Percentiles rank a stretch among this genome's conserved stretches.
These are phyloP conservation scores for Hoplostethus mediterraneus DNA, from an alignment of 2,797 vertebrate genomes.

Conservation along the genomic window DNA sequence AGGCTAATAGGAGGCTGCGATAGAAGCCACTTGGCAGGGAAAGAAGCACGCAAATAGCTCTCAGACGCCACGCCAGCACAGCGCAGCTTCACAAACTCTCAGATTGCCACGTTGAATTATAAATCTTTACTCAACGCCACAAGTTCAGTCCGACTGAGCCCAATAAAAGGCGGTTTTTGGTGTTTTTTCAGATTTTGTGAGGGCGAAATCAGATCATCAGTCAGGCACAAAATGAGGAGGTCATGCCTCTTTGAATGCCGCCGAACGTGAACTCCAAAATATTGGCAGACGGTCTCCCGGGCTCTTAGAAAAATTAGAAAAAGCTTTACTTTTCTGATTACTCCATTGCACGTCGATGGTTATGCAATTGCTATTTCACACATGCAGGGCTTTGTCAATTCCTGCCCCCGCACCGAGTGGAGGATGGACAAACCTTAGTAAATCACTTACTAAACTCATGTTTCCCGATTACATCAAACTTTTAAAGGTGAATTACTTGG, in stretches of 20 bases:
- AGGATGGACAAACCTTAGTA: slow-evolving; percentile 14
- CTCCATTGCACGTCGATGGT: slow-evolving; percentile 16
- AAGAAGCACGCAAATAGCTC: slow-evolving; percentile 29
- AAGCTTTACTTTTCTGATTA: slow-evolving; percentile 15
- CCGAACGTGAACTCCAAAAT: slow-evolving; percentile 11
- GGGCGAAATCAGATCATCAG: slow-evolving; percentile 30
- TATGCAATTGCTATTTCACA: slow-evolving; percentile 37
- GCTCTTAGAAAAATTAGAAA: slow-evolving; percentile 28
- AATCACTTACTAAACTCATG: background rate
- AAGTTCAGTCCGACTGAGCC: slow-evolving; percentile 17
- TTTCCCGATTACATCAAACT: slow-evolving; percentile 9
- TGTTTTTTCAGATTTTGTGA: slow-evolving; percentile 15
- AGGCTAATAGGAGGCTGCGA: slow-evolving; percentile 54
- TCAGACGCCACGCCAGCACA: background rate
- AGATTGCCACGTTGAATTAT: background rate
- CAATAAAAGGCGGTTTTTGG: slow-evolving; percentile 9
- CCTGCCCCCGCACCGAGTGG: background rate
- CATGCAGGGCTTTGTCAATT: slow-evolving; percentile 20
- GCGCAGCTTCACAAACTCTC: background rate
- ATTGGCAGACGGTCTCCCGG: slow-evolving; percentile 8
- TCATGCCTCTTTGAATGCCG: slow-evolving; percentile 15
- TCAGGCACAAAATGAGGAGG: slow-evolving; percentile 27
- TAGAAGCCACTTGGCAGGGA: slow-evolving; percentile 30
- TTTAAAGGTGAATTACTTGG: background rate
- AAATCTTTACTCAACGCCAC: slow-evolving; percentile 16